Evolutionary conservation across 1,140 invertebrate species (phyloP).

Genomic region (Conus ventricosus): DNA sequence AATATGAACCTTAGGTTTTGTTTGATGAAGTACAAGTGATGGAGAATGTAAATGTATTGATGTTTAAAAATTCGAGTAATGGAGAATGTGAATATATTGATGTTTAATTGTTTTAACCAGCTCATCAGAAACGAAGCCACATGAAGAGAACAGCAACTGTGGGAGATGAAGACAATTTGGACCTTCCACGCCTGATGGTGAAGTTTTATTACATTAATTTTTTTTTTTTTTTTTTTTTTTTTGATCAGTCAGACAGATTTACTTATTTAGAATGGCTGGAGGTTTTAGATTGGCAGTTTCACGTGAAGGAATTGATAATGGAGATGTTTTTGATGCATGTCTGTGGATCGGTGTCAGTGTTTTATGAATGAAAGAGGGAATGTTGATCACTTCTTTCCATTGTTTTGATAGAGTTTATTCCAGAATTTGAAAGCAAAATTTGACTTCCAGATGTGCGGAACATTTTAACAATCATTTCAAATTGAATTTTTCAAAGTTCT

Average conservation of each 20-base stretch:
- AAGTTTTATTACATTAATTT: background rate
- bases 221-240: too few relatives aligned
- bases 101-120: conserved; percentile 20
- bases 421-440: too few relatives aligned
- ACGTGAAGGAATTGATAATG: too few relatives aligned
- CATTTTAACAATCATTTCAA: too few relatives aligned
- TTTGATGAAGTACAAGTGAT: background rate
- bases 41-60: background rate
- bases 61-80: background rate
- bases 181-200: conserved; percentile 39
- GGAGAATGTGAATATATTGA: background rate
- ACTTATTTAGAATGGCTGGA: background rate
- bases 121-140: conserved; percentile 30
- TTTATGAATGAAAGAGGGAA: too few relatives aligned
- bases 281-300: too few relatives aligned
- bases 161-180: conserved; percentile 51
- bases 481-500: too few relatives aligned
- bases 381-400: too few relatives aligned
- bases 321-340: too few relatives aligned
- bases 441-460: too few relatives aligned
- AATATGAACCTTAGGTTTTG: background rate
- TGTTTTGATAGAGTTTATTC: too few relatives aligned
- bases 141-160: conserved; percentile 50
- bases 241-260: background rate
- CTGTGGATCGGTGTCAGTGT: too few relatives aligned